Evolutionary conservation across 2,797 vertebrate genomes (phyloP).

Genomic region (Enteromius fasciolatus): DNA sequence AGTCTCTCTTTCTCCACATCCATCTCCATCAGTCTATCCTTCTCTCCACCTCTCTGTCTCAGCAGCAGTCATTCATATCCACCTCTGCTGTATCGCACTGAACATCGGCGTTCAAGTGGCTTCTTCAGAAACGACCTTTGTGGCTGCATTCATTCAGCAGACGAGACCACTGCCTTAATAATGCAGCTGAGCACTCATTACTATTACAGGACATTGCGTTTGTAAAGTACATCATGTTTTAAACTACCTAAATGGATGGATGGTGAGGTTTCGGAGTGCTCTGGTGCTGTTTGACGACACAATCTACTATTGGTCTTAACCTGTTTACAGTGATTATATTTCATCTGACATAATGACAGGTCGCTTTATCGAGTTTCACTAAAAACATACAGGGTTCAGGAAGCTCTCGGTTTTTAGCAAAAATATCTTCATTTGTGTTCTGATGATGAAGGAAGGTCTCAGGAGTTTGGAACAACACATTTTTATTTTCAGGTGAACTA

Average conservation of each 20-base stretch:
- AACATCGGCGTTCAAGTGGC: background rate
- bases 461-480: too few relatives aligned
- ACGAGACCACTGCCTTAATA: background rate
- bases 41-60: background rate
- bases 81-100: slow-evolving; percentile 4
- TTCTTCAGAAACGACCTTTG: background rate
- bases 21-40: slow-evolving; percentile 38
- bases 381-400: background rate
- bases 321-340: background rate
- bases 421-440: too few relatives aligned
- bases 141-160: background rate
- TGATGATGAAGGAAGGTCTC: too few relatives aligned
- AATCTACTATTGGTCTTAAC: background rate
- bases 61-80: slow-evolving; percentile 30
- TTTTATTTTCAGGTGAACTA: background rate
- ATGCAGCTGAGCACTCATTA: background rate
- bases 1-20: slow-evolving; percentile 58
- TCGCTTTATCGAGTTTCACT: background rate
- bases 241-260: background rate
- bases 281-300: background rate
- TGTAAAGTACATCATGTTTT: background rate
- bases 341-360: background rate
- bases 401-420: too few relatives aligned
- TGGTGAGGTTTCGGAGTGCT: background rate
- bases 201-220: background rate